These are phyloP conservation scores for Microplitis manilae DNA, from an alignment of 2,888 invertebrate species.

Conservation along the genomic window DNA sequence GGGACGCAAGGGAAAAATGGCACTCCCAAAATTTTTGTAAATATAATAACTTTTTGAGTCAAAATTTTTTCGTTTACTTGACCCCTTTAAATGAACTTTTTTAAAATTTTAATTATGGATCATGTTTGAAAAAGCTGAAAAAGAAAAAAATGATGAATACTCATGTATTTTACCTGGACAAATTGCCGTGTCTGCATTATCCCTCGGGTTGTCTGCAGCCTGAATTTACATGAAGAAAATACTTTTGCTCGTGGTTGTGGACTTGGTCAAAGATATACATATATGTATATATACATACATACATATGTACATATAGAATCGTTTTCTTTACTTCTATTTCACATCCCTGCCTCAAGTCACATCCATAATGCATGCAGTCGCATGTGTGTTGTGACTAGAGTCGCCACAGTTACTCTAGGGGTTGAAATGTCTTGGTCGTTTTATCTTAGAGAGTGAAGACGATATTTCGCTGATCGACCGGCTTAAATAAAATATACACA, in stretches of 20 bases:
- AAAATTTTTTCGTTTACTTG: background rate
- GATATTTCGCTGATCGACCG: constrained; percentile 51
- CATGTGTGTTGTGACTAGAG: constrained; percentile 40
- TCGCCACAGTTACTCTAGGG: constrained; percentile 40
- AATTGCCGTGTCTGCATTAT: constrained; percentile 8
- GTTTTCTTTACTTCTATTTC: constrained; percentile 29
- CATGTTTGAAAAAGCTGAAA: background rate
- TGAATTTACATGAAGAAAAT: constrained; percentile 52
- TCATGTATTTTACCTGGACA: constrained; percentile 2
- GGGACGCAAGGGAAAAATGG: too few species aligned
- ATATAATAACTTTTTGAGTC: too few species aligned
- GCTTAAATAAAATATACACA: constrained; percentile 53
- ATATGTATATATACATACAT: constrained; percentile 24
- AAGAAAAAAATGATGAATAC: background rate
- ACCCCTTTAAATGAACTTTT: background rate
- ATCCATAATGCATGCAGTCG: constrained; percentile 54
- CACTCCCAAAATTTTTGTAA: too few species aligned
- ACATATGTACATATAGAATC: constrained; percentile 27
- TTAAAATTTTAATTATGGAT: background rate
- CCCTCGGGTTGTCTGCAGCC: constrained; percentile 29
- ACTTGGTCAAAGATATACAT: constrained; percentile 34
- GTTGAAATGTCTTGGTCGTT: constrained; percentile 18
- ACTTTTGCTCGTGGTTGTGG: constrained; percentile 30
- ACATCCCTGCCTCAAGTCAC: constrained; percentile 43
- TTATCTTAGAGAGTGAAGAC: constrained; percentile 14